These are phyloP conservation scores for Eupsittula cactorum DNA, from an alignment of 2,113 vertebrate species.

Conservation along the genomic window DNA sequence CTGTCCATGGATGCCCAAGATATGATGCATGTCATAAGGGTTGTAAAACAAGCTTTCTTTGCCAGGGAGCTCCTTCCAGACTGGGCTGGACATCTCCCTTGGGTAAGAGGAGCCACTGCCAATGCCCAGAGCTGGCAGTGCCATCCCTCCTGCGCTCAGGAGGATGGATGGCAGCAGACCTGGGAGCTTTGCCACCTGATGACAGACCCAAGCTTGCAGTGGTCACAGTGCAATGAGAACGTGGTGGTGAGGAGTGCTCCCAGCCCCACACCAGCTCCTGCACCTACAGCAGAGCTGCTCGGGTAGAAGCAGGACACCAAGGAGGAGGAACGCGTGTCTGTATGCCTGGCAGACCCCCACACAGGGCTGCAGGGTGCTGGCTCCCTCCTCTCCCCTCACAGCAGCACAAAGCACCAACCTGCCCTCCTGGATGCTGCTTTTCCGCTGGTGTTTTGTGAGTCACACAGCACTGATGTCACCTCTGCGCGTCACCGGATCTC, in stretches of 20 bases:
- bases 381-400: neutral
- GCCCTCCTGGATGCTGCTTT: neutral
- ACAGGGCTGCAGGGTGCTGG: neutral
- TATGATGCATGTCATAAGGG: fast-evolving
- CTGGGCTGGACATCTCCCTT: neutral
- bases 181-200: neutral
- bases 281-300: neutral
- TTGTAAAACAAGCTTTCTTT: neutral
- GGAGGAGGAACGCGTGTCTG: neutral
- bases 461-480: slow-evolving; percentile 48
- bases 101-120: neutral
- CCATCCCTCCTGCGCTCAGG: fast-evolving
- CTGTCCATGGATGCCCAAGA: neutral
- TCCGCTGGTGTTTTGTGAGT: neutral
- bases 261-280: neutral
- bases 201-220: neutral
- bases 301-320: neutral
- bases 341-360: neutral
- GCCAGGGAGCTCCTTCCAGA: neutral
- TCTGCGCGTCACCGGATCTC: neutral
- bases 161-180: neutral
- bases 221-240: neutral
- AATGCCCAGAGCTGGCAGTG: neutral
- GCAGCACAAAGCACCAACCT: neutral
- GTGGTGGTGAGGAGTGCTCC: fast-evolving